Evolutionary conservation across 2,797 vertebrate species (phyloP), one percentile per base, ranked within the genome.

Genomic region (Emydoidea blandingii): DNA sequence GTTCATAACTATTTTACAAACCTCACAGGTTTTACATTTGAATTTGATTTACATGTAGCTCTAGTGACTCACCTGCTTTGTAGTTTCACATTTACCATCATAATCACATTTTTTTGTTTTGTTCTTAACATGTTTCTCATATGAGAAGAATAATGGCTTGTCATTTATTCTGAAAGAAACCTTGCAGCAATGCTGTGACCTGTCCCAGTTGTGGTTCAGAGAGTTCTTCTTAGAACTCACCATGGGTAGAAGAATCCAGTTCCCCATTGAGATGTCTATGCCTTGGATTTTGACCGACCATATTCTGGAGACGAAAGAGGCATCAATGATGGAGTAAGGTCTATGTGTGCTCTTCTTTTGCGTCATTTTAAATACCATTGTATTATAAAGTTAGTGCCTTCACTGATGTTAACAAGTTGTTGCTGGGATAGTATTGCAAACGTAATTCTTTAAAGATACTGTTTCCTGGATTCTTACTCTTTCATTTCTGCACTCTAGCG

Each of bases 201-300:
- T 99, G n/a, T 99, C 99, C 54, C 99, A 99, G 97, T 98, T 99
- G 56, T 99, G 99, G 99, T 99, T 99, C 98, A 98, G 99, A 54
- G 99, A 99, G 97, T 99, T 99, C 98, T 99, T 99, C 97, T 96
- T 99, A 98, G 99, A 99, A 95, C 98, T 99, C 94, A 99, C 99
- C 3, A 99, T 99, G 99, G 99, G 99, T 74, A 99, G 99, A 95
- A 98, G 99, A 97, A 99, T 99, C 97, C 99, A 99, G 97, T 99
- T 99, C 97, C 99, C 99, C 88, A 99, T 99, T 56, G 99, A 99
- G 96, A 99, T 99, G 99, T 99, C 99, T 83, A 99, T 99, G 99
- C 99, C 99, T 72, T 99, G 99, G 99, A 99, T 99, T 98, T 98
- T 99, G 97, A 99, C 99, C 0, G 99, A 99, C 96, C 99, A 99